Evolutionary conservation across 2,797 vertebrate genomes (phyloP), one percentile per base, ranked within the genome.

Genomic region (Glossophaga mutica): DNA sequence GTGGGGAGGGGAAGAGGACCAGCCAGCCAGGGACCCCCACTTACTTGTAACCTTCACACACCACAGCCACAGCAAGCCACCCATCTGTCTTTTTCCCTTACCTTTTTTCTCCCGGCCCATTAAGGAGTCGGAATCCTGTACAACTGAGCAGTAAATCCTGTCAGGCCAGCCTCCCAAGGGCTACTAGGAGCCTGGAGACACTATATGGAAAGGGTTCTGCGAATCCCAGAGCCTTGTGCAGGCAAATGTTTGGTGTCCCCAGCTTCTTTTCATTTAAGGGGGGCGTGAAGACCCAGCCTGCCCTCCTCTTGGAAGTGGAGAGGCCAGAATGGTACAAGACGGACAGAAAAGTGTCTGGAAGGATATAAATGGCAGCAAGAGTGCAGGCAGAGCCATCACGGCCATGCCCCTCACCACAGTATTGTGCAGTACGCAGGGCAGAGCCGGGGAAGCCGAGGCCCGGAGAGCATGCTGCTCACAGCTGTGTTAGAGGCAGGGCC

Each of bases 1-100:
- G 5, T 52, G 7, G 15, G 44, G 78, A 52, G 79, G 83, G 50
- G 65, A 26, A 14, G 52, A 73, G 71, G 71, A 14, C 46, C n/a
- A 67, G 90, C 55, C 78, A 87, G 81, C 24, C 87, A 44, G 78
- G 6, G n/a, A 70, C 76, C 92, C 76, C 90, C 39, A 24, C 85
- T n/a, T 32, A 48, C 29, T 18, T 26, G 55, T 34, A 73, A 70
- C 44, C 71, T 37, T 68, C 52, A 29, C 42, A 57, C 42, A 16
- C 37, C 76, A 19, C 5, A 0, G 73, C 70, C 44, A 21, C 9
- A 48, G 55, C 71, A 48, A 0, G 93, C 67, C 55, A 57, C 86
- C 67, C 57, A 71, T 42, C 32, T 70, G 55, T 50, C 65, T 65
- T 90, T 52, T 14, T 44, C 48, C 59, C 24, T 57, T 15, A 7